Base-by-base conservation (phyloP, 2,797 vertebrate species). In the Squalus acanthias region DNA sequence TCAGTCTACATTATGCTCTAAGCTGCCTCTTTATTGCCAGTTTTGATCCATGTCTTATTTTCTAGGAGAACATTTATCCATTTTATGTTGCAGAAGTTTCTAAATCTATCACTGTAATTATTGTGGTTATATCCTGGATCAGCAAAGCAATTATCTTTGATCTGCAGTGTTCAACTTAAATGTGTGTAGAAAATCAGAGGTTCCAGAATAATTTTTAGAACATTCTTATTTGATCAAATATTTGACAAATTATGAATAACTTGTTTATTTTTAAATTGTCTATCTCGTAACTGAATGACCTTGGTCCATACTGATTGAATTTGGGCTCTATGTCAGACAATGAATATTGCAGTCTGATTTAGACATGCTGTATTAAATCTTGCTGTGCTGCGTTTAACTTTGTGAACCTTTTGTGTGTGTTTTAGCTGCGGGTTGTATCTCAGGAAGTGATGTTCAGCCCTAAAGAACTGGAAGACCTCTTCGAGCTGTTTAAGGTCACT, bases 401-500 rank as follows among this genome's bases (percentile, higher is more conserved):
- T 69, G 20, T 67, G n/a, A 93, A 69, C n/a, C n/a, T 63, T 93
- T 93, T 93, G 79, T 92, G 60, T 88, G 50, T 97, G 96, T 96
- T 96, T 98, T 98, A 99, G 99, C 97, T 99, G 57, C 98, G 99
- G 82, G 99, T 99, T 96, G 98, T 99, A 96, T 99, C 99, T 96
- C 99, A 99, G 97, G 99, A 99, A 96, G 99, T 99, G 96, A 98
- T 98, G 97, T 98, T 99, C 96, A 98, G 96, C 96, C 96, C 97
- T 85, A 97, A 97, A 92, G 98, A 99, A 96, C 98, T 99, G 96
- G 99, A 99, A 91, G 98, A 99, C 96, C 98, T 99, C 96, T 99
- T 99, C 97, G 97, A 98, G 96, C 97, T 99, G 97, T 99, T 99
- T 98, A 99, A 99, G 98, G 99, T 99, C 98, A 97, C 97, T 96